Evolutionary conservation across 2,113 vertebrate genomes (phyloP).

Genomic region (Monopterus albus): DNA sequence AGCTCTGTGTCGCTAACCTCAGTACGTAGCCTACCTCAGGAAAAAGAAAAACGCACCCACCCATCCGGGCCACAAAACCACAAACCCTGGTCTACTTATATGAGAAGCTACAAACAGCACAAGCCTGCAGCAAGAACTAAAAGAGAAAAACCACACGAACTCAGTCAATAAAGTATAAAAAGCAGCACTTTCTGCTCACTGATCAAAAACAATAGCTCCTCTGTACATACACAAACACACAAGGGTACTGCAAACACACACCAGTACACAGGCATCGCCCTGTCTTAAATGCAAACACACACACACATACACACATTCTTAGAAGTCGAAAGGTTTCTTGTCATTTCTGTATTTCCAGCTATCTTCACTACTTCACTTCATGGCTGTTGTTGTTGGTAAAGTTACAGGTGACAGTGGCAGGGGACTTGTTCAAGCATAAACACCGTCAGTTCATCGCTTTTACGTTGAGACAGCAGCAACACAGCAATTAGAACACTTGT

Average conservation of each 20-base stretch:
- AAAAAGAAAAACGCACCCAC: slow-evolving; percentile 69
- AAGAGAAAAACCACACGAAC: slow-evolving; percentile 57
- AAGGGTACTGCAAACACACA: not conserved
- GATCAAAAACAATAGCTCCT: slow-evolving; percentile 57
- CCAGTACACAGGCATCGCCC: not conserved
- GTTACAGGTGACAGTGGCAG: not conserved
- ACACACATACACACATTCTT: slow-evolving; percentile 13
- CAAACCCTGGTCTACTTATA: slow-evolving; percentile 30
- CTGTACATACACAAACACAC: not conserved
- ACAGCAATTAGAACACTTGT: not conserved
- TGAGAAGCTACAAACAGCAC: slow-evolving; percentile 20
- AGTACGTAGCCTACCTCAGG: slow-evolving; percentile 64
- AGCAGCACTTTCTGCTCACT: slow-evolving; percentile 35
- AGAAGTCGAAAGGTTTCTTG: slow-evolving; percentile 21
- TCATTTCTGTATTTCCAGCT: slow-evolving; percentile 28
- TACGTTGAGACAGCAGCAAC: not conserved
- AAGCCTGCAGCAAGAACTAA: slow-evolving; percentile 12
- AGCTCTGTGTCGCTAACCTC: slow-evolving; percentile 58
- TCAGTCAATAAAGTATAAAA: slow-evolving; percentile 52
- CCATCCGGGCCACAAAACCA: slow-evolving; percentile 79
- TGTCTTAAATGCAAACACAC: not conserved
- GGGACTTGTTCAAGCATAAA: not conserved
- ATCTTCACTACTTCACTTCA: slow-evolving; percentile 1
- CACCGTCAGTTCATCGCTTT: no score
- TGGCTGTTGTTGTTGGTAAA: not conserved